Conservation (phyloP, 2,888 invertebrate species). For the Brachycybe producta region DNA sequence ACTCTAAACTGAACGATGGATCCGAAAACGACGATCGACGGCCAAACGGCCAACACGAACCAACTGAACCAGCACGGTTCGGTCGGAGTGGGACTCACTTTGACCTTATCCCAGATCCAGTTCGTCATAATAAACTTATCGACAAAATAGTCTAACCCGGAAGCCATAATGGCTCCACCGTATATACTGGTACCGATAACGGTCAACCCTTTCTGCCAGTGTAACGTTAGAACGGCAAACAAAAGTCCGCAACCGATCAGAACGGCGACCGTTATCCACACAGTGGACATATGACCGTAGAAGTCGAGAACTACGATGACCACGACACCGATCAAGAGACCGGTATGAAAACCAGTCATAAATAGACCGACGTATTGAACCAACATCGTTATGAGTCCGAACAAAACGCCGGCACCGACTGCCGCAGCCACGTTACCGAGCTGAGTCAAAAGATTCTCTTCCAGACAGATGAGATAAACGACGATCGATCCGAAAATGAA, state of each 20-base stretch:
- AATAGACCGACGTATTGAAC: slow-evolving; percentile 70
- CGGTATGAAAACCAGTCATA: slow-evolving; percentile 65
- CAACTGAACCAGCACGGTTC: slow-evolving; percentile 57
- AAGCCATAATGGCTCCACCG: slow-evolving; percentile 57
- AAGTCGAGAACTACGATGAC: slow-evolving; percentile 41
- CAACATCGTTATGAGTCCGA: slow-evolving; percentile 66
- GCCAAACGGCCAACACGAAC: slow-evolving; percentile 60
- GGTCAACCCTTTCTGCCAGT: slow-evolving; percentile 60
- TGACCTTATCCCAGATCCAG: slow-evolving; percentile 57
- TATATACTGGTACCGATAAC: slow-evolving; percentile 61
- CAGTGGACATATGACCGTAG: slow-evolving; percentile 43
- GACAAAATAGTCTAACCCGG: slow-evolving; percentile 59
- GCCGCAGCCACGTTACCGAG: slow-evolving; percentile 63
- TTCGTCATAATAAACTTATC: slow-evolving; percentile 51
- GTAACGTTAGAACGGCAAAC: slow-evolving; percentile 55
- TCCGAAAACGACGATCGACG: slow-evolving; percentile 52
- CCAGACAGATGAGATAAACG: slow-evolving; percentile 65
- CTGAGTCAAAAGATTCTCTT: slow-evolving; percentile 61
- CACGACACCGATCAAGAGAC: slow-evolving; percentile 39
- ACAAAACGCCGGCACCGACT: slow-evolving; percentile 56
- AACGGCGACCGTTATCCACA: slow-evolving; percentile 57
- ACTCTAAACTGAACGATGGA: slow-evolving; percentile 53
- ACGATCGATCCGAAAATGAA: slow-evolving; percentile 70
- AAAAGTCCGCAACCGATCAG: slow-evolving; percentile 51
- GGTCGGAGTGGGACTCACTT: slow-evolving; percentile 30